phyloP scores from a whole-genome alignment of 2,113 vertebrate genomes.

The Gambusia affinis region DNA sequence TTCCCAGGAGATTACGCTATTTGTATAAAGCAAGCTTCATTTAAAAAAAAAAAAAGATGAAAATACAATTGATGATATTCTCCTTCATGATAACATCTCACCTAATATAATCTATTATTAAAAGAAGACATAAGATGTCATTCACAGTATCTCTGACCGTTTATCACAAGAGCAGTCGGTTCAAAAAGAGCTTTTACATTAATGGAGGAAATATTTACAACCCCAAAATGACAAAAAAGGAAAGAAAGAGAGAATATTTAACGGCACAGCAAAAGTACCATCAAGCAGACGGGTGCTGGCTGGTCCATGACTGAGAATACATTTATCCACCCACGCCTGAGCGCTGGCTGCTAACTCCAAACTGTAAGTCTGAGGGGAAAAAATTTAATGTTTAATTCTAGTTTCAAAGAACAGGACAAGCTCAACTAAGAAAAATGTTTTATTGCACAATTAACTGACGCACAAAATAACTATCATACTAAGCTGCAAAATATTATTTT shows the following conservation, averaged over 20 bases:
- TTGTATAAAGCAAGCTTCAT: constrained; percentile 19
- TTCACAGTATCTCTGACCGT: constrained; percentile 16
- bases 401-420: not conserved
- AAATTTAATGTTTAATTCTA: not conserved
- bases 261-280: constrained; percentile 34
- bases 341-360: constrained; percentile 42
- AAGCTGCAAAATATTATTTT: too few species aligned
- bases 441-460: not conserved
- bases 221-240: not conserved
- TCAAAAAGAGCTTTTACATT: constrained; percentile 17
- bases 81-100: constrained; percentile 18
- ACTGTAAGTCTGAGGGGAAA: constrained; percentile 59
- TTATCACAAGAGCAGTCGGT: constrained; percentile 6
- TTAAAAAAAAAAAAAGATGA: constrained; percentile 7
- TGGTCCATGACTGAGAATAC: constrained; percentile 62
- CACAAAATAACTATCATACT: not conserved
- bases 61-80: constrained; percentile 15
- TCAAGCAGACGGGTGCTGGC: constrained; percentile 49
- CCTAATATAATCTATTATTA: constrained; percentile 20
- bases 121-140: constrained; percentile 32
- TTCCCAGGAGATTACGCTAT: constrained; percentile 4
- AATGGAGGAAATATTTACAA: not conserved
- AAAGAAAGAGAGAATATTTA: not conserved
- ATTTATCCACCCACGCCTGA: constrained; percentile 71
- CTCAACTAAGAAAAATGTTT: not conserved